These are phyloP conservation scores for Coleophora flavipennella DNA, from an alignment of 2,888 invertebrate genomes.

Conservation along the genomic window DNA sequence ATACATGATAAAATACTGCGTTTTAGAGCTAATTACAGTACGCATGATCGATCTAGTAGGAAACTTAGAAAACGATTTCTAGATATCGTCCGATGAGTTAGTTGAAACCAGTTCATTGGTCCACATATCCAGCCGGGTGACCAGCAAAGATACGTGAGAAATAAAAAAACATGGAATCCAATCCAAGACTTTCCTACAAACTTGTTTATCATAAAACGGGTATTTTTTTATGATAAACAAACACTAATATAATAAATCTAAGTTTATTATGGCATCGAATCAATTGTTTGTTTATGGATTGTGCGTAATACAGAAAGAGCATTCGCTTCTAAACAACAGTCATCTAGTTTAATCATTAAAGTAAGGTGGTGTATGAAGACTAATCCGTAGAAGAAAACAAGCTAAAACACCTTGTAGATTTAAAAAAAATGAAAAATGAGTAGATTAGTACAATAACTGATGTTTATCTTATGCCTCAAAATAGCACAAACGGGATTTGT, in stretches of 20 bases:
- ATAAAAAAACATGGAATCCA: constrained; percentile 49
- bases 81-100: constrained; percentile 45
- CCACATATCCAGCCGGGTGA: constrained; percentile 63
- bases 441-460: too few species aligned
- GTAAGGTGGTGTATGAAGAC: too few species aligned
- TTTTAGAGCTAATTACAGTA: constrained; percentile 47
- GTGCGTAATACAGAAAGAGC: too few species aligned
- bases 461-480: constrained; percentile 6
- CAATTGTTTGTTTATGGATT: too few species aligned
- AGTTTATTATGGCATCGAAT: too few species aligned
- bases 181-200: neutral
- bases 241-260: too few species aligned
- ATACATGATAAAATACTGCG: constrained; percentile 8
- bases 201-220: neutral
- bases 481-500: constrained; percentile 20
- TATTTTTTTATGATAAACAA: neutral
- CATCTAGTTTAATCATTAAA: too few species aligned
- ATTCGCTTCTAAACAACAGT: too few species aligned
- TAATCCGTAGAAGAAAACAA: too few species aligned
- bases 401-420: too few species aligned
- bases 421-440: too few species aligned
- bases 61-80: constrained; percentile 69
- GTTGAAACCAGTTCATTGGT: constrained; percentile 67
- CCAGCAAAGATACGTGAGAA: constrained; percentile 59
- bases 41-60: constrained; percentile 65